These are phyloP conservation scores for Mellilla xanthometata DNA, from an alignment of 2,888 invertebrate genomes.

Conservation along the genomic window DNA sequence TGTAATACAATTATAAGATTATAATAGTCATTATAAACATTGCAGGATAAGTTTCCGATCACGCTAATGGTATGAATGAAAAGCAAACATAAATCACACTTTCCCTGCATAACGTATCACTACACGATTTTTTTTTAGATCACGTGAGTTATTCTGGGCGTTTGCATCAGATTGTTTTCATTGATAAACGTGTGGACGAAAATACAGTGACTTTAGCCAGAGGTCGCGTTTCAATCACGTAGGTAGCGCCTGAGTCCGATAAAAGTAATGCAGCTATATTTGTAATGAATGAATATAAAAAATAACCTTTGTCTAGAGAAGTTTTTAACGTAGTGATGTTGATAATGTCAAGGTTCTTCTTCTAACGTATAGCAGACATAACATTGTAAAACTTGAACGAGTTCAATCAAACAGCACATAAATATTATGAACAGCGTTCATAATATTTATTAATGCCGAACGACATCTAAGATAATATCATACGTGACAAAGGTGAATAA, in stretches of 20 bases:
- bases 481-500: background rate
- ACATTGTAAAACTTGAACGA: slow-evolving; percentile 7
- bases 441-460: slow-evolving; percentile 7
- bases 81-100: slow-evolving; percentile 30
- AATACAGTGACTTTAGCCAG: slow-evolving; percentile 25
- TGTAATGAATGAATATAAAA: no score
- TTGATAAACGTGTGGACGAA: slow-evolving; percentile 27
- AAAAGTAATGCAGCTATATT: no score
- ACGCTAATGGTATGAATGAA: slow-evolving; percentile 30
- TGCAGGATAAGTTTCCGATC: slow-evolving; percentile 20
- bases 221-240: slow-evolving; percentile 21
- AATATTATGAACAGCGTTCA: slow-evolving; percentile 5
- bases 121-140: slow-evolving; percentile 23
- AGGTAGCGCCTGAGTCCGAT: background rate
- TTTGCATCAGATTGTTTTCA: slow-evolving; percentile 25
- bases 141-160: slow-evolving; percentile 27
- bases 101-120: slow-evolving; percentile 12
- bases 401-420: slow-evolving; percentile 14
- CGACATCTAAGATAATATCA: slow-evolving; percentile 9
- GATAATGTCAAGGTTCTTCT: no score
- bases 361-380: background rate
- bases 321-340: no score
- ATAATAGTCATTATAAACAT: slow-evolving; percentile 29
- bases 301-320: no score
- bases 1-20: slow-evolving; percentile 31